Evolutionary conservation across 2,888 invertebrate species (phyloP), one percentile per base, ranked within the genome.

Genomic region (Masnerella sp.): DNA sequence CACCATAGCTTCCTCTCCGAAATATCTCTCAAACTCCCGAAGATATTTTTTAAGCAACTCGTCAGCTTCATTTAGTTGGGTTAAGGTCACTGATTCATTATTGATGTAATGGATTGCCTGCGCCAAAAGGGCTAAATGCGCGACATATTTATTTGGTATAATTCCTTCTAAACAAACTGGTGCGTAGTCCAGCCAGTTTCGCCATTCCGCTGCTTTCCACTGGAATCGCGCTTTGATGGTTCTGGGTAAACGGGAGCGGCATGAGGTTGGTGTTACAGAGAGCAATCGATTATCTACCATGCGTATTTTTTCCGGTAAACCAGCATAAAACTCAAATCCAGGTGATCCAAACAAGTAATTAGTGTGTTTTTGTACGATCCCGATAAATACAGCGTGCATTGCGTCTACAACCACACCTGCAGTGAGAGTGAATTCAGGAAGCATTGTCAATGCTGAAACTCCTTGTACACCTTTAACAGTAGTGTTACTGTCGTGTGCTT

Each of bases 161-260:
- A 74, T 15, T 5, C 47, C 70, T 49, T 73, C 61, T 8, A 75
- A 40, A 49, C 77, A 77, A 0, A 43, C 32, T 15, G 43, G 52
- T n/a, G 17, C 59, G 25, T 59, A 61, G 28, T 61, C 49, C 1
- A 42, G 30, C 40, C 40, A 42, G 18, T 42, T 40, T 30, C 56
- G 18, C 40, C 28, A 56, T 42, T 76, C 70, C 15, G 68, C 47
- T 1, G 73, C 73, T 22, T 74, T 74, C 61, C 62, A 77, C 9
- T 65, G 36, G 28, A 22, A 20, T 14, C 9, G n/a, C 7, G 17
- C 12, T 47, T 59, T 51, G 8, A 76, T 52, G 7, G 42, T 38
- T 51, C 74, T 52, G 17, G 72, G 68, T 18, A 15, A 52, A 9
- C 77, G 47, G n/a, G 73, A 69, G 9, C 69, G 61, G 49, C 49